Base-by-base conservation (phyloP, 1,140 invertebrate genomes). In the Euura lappo region DNA sequence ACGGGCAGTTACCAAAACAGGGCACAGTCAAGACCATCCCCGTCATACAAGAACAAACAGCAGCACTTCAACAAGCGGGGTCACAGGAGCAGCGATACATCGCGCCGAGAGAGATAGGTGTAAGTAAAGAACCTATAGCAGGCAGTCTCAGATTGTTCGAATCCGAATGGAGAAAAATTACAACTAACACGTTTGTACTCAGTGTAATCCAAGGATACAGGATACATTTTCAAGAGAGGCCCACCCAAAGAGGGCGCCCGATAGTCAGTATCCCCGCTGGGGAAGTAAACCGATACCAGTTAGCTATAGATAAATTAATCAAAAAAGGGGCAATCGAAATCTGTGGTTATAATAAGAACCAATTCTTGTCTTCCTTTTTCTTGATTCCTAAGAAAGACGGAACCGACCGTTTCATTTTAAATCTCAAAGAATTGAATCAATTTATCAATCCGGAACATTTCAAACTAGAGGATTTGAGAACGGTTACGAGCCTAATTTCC, bases 301-400 rank as follows among this genome's bases (percentile, higher is more conserved):
- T n/a, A n/a, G 74, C 71, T n/a, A 64, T 75, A 66, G 6, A 73
- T 68, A 51, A 45, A 44, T 71, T 75, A 44, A 1, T 75, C 42
- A 43, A 67, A 64, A 71, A 73, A 65, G 60, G 65, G 5, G 74
- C 69, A 13, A 68, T 75, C 68, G 69, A 73, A 60, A 44, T 4
- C 2, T 75, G 74, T 65, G n/a, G 43, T 2, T 8, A 44, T 2
- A 28, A 8, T 43, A 67, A 51, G 60, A 51, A 72, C 2, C 73
- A 79, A 72, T 83, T 81, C 78, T 42, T 80, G 8, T 83, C 81
- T 10, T 69, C 68, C 69, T 72, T 76, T 71, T 83, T 83, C 72
- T 51, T 80, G n/a, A n/a, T n/a, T n/a, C n/a, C n/a, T n/a, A n/a
- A n/a, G n/a, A n/a, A n/a, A n/a, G n/a, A n/a, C n/a, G n/a, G n/a